Conservation (phyloP, 1,140 invertebrate species). For the Caenorhabditis briggsae region DNA sequence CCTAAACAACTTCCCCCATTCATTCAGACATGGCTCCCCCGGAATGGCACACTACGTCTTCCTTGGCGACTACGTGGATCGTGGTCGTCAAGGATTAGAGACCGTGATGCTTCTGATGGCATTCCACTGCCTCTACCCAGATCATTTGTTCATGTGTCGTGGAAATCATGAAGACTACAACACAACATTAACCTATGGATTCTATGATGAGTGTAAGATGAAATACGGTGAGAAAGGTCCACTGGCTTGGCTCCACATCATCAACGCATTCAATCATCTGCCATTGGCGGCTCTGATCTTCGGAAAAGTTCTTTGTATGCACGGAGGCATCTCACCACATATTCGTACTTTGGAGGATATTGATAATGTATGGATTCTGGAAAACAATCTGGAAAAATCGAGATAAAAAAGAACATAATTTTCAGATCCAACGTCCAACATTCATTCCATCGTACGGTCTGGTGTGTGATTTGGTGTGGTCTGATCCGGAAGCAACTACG, state of each 20-base stretch:
- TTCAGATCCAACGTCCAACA: slow-evolving; percentile 65
- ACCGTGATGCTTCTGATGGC: slow-evolving; percentile 60
- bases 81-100: slow-evolving; percentile 65
- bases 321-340: slow-evolving; percentile 93
- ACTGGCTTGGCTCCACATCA: slow-evolving; percentile 61
- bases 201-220: slow-evolving; percentile 83
- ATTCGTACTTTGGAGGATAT: slow-evolving; percentile 93
- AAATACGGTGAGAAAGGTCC: slow-evolving; percentile 51
- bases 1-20: no score
- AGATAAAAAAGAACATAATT: no score
- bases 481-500: slow-evolving; percentile 87
- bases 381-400: no score
- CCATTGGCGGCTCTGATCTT: slow-evolving; percentile 82
- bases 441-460: slow-evolving; percentile 84
- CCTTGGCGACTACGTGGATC: slow-evolving; percentile 69
- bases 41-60: slow-evolving; percentile 61
- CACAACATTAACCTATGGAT: slow-evolving; percentile 99
- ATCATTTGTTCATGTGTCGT: slow-evolving; percentile 90
- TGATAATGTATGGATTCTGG: slow-evolving; percentile 65
- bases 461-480: slow-evolving; percentile 99
- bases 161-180: slow-evolving; percentile 98
- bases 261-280: slow-evolving; percentile 64
- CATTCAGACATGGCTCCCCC: slow-evolving; percentile 21
- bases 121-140: slow-evolving; percentile 82
- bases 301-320: slow-evolving; percentile 94